Evolutionary conservation across 1,140 invertebrate genomes (phyloP).

Genomic region (Drosophila biarmipes): DNA sequence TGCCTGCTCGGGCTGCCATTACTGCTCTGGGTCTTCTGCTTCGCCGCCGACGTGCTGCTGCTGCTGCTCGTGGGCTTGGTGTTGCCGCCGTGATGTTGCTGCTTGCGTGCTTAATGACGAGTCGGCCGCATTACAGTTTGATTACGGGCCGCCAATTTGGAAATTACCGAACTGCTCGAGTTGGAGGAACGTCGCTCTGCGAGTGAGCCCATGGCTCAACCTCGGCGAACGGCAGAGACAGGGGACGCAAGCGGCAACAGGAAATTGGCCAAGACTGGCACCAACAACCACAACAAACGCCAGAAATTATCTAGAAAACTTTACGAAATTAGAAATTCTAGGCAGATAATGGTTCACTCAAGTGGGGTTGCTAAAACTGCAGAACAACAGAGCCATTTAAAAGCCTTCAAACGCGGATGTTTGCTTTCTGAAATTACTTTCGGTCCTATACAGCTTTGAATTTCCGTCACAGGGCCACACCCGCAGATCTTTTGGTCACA

Average conservation of each 20-base stretch:
- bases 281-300: not conserved
- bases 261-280: conserved; percentile 48
- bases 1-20: not conserved
- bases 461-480: not conserved
- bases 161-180: conserved; percentile 79
- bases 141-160: conserved; percentile 72
- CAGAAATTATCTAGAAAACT: conserved; percentile 19
- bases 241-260: conserved; percentile 48
- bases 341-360: conserved; percentile 7
- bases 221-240: conserved; percentile 17
- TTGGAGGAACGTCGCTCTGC: conserved; percentile 56
- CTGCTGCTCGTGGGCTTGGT: conserved; percentile 17
- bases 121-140: conserved; percentile 78
- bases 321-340: conserved; percentile 16
- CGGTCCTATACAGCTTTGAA: not conserved
- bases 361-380: conserved; percentile 1
- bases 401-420: not conserved
- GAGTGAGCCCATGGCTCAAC: conserved; percentile 9
- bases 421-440: not conserved
- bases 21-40: not conserved
- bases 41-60: conserved; percentile 10
- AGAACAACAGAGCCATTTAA: not conserved
- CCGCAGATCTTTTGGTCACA: not conserved
- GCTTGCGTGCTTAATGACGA: conserved; percentile 73
- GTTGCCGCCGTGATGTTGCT: conserved; percentile 51